Percentiles rank a stretch among this genome's conserved stretches.
Conservation (phyloP, 2,888 invertebrate genomes). For the Petrophora chlorosata region DNA sequence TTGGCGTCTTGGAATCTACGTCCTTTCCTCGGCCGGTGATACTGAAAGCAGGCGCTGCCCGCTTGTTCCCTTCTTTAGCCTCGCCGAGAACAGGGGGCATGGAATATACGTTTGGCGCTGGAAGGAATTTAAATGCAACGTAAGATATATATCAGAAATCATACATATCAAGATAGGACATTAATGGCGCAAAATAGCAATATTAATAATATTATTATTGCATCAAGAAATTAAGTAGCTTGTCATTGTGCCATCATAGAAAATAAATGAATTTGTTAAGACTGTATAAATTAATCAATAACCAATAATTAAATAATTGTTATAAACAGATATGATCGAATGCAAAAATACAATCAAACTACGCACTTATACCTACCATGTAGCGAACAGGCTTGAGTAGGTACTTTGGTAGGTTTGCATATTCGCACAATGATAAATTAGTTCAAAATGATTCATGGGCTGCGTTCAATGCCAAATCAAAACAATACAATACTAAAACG, state of each 20-base stretch:
- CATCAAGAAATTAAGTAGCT: too few relatives aligned
- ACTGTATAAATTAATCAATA: too few relatives aligned
- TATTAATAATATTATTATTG: too few relatives aligned
- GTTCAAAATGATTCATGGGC: slow-evolving; percentile 33
- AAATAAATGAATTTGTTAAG: too few relatives aligned
- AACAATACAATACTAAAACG: slow-evolving; percentile 33
- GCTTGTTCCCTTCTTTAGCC: slow-evolving; percentile 78
- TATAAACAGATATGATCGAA: too few relatives aligned
- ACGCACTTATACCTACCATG: too few relatives aligned
- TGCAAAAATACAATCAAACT: too few relatives aligned
- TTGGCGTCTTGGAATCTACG: slow-evolving; percentile 61
- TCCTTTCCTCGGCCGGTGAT: slow-evolving; percentile 92
- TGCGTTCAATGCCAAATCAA: slow-evolving; percentile 35
- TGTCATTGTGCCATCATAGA: too few relatives aligned
- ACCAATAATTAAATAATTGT: too few relatives aligned
- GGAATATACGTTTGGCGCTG: slow-evolving; percentile 95
- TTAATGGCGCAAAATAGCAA: slow-evolving; percentile 5
- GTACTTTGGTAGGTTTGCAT: not conserved
- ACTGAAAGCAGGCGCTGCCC: slow-evolving; percentile 94
- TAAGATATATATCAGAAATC: not conserved
- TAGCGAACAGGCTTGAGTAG: too few relatives aligned
- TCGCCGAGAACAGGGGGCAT: slow-evolving; percentile 90
- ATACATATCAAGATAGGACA: too few relatives aligned
- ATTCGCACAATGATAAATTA: slow-evolving; percentile 21
- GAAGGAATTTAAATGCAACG: slow-evolving; percentile 36